These are phyloP conservation scores for Melipona quadrifasciata DNA, from an alignment of 1,140 invertebrate genomes.

Conservation along the genomic window DNA sequence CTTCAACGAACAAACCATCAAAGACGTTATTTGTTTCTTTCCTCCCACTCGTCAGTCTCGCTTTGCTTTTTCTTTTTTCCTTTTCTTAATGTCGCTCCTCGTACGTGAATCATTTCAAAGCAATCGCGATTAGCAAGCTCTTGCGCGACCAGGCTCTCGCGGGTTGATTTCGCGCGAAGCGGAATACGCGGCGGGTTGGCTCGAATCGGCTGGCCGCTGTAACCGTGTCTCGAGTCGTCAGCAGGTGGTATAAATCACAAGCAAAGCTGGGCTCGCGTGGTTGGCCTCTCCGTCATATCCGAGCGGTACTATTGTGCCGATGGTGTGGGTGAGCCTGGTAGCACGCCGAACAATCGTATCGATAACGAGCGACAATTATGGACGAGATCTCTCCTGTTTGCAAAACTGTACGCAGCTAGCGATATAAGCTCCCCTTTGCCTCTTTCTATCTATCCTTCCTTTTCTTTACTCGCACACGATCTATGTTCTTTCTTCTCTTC, in stretches of 20 bases:
- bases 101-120: background rate
- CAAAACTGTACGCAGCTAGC: constrained; percentile 57
- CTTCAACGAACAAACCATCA: no score
- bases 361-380: constrained; percentile 78
- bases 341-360: constrained; percentile 70
- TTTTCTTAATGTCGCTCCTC: no score
- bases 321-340: constrained; percentile 34
- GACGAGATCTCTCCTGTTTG: constrained; percentile 50
- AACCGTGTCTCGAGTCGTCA: constrained; percentile 34
- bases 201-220: background rate
- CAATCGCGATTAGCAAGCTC: background rate
- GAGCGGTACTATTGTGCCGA: constrained; percentile 58
- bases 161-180: constrained; percentile 23
- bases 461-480: no score
- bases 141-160: background rate
- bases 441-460: no score
- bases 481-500: no score
- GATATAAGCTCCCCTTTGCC: constrained; percentile 36
- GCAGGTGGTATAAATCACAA: constrained; percentile 61
- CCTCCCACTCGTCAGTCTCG: no score
- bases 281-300: constrained; percentile 66
- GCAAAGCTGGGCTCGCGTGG: constrained; percentile 33
- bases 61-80: no score
- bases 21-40: no score
- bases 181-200: background rate